Evolutionary conservation across 1,140 invertebrate species (phyloP).

Genomic region (Drosophila kepulauana): DNA sequence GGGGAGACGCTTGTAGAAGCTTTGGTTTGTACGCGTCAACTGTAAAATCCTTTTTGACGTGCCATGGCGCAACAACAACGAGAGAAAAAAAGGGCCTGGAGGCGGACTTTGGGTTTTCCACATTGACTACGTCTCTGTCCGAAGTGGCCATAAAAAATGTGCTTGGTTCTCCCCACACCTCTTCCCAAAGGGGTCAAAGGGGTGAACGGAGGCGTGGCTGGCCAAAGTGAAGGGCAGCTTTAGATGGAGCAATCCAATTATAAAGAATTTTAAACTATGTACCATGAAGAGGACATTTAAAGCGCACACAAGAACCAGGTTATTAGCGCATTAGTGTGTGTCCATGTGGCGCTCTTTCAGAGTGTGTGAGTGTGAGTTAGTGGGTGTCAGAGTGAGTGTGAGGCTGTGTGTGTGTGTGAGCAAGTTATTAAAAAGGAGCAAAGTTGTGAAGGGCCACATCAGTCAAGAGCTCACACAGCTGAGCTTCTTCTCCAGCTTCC

Average conservation of each 20-base stretch:
- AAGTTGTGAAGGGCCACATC: constrained; percentile 76
- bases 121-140: constrained; percentile 38
- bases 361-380: not conserved
- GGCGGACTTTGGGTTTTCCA: constrained; percentile 7
- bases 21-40: constrained; percentile 81
- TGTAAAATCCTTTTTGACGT: constrained; percentile 83
- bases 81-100: not conserved
- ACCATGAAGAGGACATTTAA: constrained; percentile 79
- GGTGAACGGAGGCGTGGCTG: constrained; percentile 11
- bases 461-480: constrained; percentile 78
- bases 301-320: constrained; percentile 68
- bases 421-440: constrained; percentile 80
- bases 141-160: constrained; percentile 72
- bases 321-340: constrained; percentile 71
- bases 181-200: constrained; percentile 24
- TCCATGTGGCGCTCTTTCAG: constrained; percentile 12
- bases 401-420: constrained; percentile 47
- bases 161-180: not conserved
- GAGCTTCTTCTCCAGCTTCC: constrained; percentile 41
- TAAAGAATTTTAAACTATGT: constrained; percentile 83
- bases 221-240: constrained; percentile 43
- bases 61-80: constrained; percentile 29
- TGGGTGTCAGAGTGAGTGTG: constrained; percentile 13
- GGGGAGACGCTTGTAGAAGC: constrained; percentile 33
- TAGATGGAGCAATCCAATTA: constrained; percentile 78